These are phyloP conservation scores for Cosmia pyralina DNA, from an alignment of 2,888 invertebrate genomes.

Conservation along the genomic window DNA sequence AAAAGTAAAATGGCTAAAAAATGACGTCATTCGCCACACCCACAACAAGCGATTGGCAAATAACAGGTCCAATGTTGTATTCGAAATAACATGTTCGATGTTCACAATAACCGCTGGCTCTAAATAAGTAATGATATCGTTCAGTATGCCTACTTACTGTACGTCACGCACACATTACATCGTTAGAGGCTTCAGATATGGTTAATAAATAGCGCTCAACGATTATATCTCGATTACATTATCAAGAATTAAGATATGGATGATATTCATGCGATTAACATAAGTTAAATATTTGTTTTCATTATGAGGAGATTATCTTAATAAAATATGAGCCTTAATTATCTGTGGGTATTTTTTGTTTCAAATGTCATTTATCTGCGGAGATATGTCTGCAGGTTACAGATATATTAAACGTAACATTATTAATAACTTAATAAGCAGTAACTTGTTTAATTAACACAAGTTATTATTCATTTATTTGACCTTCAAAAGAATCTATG, in stretches of 20 bases:
- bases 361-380: slow-evolving; percentile 46
- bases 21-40: not conserved
- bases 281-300: slow-evolving; percentile 55
- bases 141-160: not conserved
- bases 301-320: slow-evolving; percentile 45
- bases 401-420: slow-evolving; percentile 20
- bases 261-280: slow-evolving; percentile 53
- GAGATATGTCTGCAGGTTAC: slow-evolving; percentile 49
- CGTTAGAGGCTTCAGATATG: not conserved
- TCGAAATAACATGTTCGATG: not conserved
- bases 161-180: slow-evolving; percentile 15
- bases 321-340: slow-evolving; percentile 37
- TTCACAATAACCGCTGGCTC: not conserved
- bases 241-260: slow-evolving; percentile 42
- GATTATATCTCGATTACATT: slow-evolving; percentile 50
- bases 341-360: slow-evolving; percentile 50
- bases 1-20: not conserved
- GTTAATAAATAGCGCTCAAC: slow-evolving; percentile 45
- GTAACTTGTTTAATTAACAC: slow-evolving; percentile 23
- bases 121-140: not conserved
- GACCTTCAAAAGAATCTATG: slow-evolving; percentile 6
- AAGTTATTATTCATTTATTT: slow-evolving; percentile 9
- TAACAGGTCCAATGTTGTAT: not conserved
- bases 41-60: not conserved
- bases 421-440: slow-evolving; percentile 33